Evolutionary conservation across 1,140 invertebrate genomes (phyloP), one percentile per base, ranked within the genome.

Genomic region (Drosophila sp.): DNA sequence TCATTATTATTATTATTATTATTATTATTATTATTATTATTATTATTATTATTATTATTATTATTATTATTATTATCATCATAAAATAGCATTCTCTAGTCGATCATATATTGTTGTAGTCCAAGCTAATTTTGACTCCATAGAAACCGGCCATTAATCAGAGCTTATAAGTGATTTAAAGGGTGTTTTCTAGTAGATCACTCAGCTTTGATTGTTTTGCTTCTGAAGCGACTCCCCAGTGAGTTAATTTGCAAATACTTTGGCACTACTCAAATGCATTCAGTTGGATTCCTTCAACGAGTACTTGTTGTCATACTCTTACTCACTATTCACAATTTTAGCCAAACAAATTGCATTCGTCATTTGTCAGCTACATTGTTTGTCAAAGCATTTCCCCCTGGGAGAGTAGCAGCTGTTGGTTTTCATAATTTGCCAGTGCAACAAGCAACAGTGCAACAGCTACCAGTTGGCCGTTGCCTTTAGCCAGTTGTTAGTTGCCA

Each of bases 191-290:
- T 14, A 13, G 25, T 16, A 56, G 32, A 18, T 41, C 25, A 48
- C 3, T 36, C 25, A 34, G 27, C 14, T 43, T 40, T 38, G 2
- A 27, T 53, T 38, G 45, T 34, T 63, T 67, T 57, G 34, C 63
- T 43, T 16, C 16, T 32, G 16, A 9, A 21, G 13, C 25, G 32
- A 32, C 36, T 87, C 82, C 78, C 83, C 63, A 73, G 82, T 51
- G 82, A 71, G 64, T 79, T 87, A 82, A 89, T 87, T 87, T 89
- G 82, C 76, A 82, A 82, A 89, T 89, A 82, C 76, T 82, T 79
- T 89, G 78, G 64, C 75, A 58, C 72, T 54, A 58, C 69, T 51
- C 51, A 57, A 71, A 57, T 51, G 65, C 41, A 70, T 58, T 48
- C 2, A 48, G 41, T 29, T 27, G 7, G 40, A 45, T 16, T 25